Percentiles rank a stretch among this genome's conserved stretches.
phyloP scores from a whole-genome alignment of 1,140 invertebrate genomes.

The Acromyrmex heyeri region DNA sequence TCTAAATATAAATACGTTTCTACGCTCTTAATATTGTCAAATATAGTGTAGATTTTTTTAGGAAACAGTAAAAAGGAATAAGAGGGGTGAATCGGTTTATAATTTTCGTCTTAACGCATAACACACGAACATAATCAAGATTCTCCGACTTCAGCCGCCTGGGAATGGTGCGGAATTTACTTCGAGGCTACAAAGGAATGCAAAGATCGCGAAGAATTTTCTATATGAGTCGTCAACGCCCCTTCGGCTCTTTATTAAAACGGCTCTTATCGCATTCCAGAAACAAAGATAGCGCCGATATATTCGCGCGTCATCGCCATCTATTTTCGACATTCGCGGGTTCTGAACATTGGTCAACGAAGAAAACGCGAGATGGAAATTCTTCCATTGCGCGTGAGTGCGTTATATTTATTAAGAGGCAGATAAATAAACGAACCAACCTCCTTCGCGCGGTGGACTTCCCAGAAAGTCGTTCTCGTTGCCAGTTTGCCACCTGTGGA shows the following conservation, averaged over 20 bases:
- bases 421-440: constrained; percentile 6
- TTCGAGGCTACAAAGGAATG: constrained; percentile 76
- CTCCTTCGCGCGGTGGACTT: background rate
- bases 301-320: constrained; percentile 23
- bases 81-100: background rate
- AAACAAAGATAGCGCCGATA: constrained; percentile 59
- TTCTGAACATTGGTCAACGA: background rate
- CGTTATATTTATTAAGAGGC: background rate
- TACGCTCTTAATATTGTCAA: background rate
- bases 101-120: constrained; percentile 14
- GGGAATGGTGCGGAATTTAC: constrained; percentile 75
- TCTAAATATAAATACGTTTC: background rate
- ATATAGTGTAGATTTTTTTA: background rate
- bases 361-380: background rate
- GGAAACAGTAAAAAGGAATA: background rate
- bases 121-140: constrained; percentile 50
- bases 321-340: constrained; percentile 33
- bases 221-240: constrained; percentile 80
- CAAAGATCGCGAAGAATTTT: constrained; percentile 81
- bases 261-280: constrained; percentile 73
- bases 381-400: background rate
- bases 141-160: constrained; percentile 21
- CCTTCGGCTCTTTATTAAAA: constrained; percentile 84
- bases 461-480: constrained; percentile 59
- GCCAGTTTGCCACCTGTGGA: constrained; percentile 83